A percentile compares a stretch with the other conserved stretches of the same genome.
These are phyloP conservation scores for Euzetes globulus DNA, from an alignment of 2,888 invertebrate genomes.

Conservation along the genomic window DNA sequence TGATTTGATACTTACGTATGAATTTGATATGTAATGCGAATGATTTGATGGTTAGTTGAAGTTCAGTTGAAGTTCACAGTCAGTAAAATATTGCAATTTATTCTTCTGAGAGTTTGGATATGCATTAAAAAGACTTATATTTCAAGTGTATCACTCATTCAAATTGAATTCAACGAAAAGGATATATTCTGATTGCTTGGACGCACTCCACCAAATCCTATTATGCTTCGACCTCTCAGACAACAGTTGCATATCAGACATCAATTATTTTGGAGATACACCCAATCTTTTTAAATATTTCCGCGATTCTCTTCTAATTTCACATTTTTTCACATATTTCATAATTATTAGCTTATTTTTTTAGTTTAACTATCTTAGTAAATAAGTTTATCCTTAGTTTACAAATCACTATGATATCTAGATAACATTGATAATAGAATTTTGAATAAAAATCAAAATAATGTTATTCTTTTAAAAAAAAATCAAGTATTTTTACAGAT, in stretches of 20 bases:
- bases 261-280: not conserved
- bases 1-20: not conserved
- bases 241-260: not conserved
- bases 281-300: constrained; percentile 1
- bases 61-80: not conserved
- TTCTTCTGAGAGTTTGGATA: not conserved
- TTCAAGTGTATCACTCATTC: not conserved
- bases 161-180: not conserved
- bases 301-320: not conserved
- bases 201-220: not conserved
- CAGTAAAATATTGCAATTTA: not conserved
- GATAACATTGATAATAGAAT: no score
- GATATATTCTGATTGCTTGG: constrained; percentile 16
- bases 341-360: no score
- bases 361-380: no score
- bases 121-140: not conserved
- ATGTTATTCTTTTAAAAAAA: no score
- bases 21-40: not conserved
- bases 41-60: not conserved
- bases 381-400: no score
- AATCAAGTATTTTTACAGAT: no score
- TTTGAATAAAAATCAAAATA: no score
- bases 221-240: not conserved
- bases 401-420: no score
- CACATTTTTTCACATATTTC: not conserved